These are phyloP conservation scores for Thermophis baileyi DNA, from an alignment of 2,113 vertebrate genomes.

Conservation along the genomic window DNA sequence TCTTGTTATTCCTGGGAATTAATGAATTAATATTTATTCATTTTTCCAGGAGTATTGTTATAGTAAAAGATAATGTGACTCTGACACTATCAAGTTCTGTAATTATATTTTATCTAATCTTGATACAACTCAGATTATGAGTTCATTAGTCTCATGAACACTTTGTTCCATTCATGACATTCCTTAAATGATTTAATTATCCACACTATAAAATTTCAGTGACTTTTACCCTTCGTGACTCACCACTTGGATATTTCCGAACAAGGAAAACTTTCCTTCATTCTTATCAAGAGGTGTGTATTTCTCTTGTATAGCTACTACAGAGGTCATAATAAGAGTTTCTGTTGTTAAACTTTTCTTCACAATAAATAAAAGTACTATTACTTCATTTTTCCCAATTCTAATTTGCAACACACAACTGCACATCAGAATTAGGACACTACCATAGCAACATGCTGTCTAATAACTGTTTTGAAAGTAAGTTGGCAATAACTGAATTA, in stretches of 20 bases:
- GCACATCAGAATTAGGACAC: background rate
- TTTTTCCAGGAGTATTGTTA: background rate
- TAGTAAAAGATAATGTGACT: background rate
- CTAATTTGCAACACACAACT: background rate
- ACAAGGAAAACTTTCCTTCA: background rate
- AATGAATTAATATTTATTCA: background rate
- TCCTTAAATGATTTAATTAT: background rate
- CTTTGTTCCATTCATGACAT: background rate
- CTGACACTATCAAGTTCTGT: background rate
- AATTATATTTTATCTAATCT: background rate
- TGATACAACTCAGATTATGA: background rate
- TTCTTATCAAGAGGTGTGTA: conserved; percentile 6
- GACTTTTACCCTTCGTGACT: background rate
- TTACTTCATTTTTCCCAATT: background rate
- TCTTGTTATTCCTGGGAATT: background rate
- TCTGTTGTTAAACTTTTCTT: background rate
- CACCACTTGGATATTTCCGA: background rate
- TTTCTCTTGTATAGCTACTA: background rate
- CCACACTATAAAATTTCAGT: conserved; percentile 7
- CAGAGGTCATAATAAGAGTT: background rate
- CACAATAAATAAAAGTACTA: background rate
- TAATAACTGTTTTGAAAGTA: conserved; percentile 1
- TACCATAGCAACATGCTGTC: background rate
- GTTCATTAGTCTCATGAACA: background rate
- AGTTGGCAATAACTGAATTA: background rate